Conservation (phyloP, 2,113 vertebrate species). For the Pangasianodon hypophthalmus region DNA sequence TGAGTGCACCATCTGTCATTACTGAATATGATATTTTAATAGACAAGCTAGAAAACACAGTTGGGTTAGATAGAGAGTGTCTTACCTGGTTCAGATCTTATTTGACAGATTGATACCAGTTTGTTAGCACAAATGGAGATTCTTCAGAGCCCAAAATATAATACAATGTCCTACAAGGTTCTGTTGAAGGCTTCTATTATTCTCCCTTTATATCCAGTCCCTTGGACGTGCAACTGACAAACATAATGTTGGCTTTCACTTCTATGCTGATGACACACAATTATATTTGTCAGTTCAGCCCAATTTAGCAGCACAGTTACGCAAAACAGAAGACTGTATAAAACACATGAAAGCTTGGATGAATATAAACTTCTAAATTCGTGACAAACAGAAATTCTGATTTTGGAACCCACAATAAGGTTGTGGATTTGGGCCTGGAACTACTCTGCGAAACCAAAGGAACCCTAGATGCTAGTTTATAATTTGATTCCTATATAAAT, state of each 20-base stretch:
- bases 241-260: constrained; percentile 18
- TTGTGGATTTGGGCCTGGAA: background rate
- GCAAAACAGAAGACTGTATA: background rate
- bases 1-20: background rate
- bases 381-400: background rate
- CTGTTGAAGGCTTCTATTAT: background rate
- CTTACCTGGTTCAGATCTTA: background rate
- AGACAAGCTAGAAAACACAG: background rate
- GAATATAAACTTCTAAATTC: background rate
- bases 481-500: background rate
- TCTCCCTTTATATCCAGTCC: background rate
- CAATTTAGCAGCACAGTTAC: background rate
- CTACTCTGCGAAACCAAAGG: background rate
- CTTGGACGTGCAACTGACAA: constrained; percentile 3
- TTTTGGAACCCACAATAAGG: background rate
- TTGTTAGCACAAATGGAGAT: constrained; percentile 1
- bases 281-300: constrained; percentile 14
- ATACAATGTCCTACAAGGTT: background rate
- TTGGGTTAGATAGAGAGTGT: background rate
- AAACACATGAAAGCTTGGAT: background rate
- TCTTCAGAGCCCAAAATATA: background rate
- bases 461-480: background rate
- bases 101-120: background rate
- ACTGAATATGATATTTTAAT: background rate
- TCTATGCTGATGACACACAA: constrained; percentile 9